Conservation (phyloP, 2,113 vertebrate species). For the Hypomesus transpacificus region DNA sequence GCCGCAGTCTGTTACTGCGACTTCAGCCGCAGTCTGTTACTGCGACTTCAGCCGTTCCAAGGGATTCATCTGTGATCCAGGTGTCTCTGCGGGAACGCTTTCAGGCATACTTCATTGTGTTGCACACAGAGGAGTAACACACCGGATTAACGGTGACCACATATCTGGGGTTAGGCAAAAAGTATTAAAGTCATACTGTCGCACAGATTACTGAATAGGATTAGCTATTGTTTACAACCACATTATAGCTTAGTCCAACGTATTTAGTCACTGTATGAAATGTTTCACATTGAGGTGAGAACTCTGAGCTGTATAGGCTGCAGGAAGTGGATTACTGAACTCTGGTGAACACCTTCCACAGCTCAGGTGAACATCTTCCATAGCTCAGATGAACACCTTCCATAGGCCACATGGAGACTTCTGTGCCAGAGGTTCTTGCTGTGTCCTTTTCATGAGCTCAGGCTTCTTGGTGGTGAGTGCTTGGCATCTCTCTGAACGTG, state of each 20-base stretch:
- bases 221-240: not conserved
- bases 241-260: not conserved
- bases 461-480: slow-evolving; percentile 41
- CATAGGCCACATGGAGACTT: too few relatives aligned
- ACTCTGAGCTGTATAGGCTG: too few relatives aligned
- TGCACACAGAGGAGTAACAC: slow-evolving; percentile 1
- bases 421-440: slow-evolving; percentile 35
- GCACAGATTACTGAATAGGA: slow-evolving; percentile 11
- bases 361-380: too few relatives aligned
- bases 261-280: too few relatives aligned
- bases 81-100: slow-evolving; percentile 4
- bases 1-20: not conserved
- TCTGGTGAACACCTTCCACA: too few relatives aligned
- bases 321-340: too few relatives aligned
- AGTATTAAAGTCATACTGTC: not conserved
- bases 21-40: slow-evolving; percentile 7
- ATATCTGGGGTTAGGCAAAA: slow-evolving; percentile 1
- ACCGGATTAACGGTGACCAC: slow-evolving; percentile 3
- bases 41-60: not conserved
- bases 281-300: too few relatives aligned
- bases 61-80: not conserved
- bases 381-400: too few relatives aligned
- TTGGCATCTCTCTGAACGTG: slow-evolving; percentile 33
- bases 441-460: slow-evolving; percentile 35
- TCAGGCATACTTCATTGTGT: not conserved